phyloP scores from a whole-genome alignment of 2,113 vertebrate species.

The Callithrix jacchus region DNA sequence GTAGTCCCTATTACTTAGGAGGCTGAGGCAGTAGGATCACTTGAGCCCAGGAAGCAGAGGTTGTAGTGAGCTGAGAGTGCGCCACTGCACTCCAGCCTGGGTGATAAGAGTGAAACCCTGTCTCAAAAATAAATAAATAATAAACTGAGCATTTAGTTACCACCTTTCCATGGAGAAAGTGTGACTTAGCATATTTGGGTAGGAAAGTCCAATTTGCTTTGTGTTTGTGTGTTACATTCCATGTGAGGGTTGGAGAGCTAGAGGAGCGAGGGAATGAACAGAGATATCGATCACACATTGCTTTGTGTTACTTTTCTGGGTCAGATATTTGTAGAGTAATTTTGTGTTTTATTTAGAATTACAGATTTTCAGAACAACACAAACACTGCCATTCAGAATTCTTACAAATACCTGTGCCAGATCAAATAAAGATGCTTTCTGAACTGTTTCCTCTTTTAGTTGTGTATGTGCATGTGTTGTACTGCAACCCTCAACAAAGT shows the following conservation, averaged over 20 bases:
- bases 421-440: not conserved
- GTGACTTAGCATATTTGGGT: rapidly evolving
- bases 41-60: no score
- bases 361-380: not conserved
- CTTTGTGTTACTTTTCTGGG: not conserved
- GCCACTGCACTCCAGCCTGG: no score
- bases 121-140: no score
- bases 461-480: not conserved
- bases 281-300: no score
- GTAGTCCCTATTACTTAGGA: no score
- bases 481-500: not conserved
- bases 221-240: not conserved
- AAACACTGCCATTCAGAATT: not conserved
- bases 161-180: not conserved
- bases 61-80: no score
- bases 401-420: not conserved
- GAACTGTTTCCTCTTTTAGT: not conserved
- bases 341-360: slow-evolving; percentile 15
- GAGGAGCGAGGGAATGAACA: not conserved
- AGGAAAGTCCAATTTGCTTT: not conserved
- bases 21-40: no score
- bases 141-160: rapidly evolving
- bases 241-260: not conserved
- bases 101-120: no score
- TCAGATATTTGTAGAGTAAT: not conserved